A percentile compares a stretch with the other conserved stretches of the same genome.
Evolutionary conservation across 2,888 invertebrate genomes (phyloP).

Genomic region (Synanthedon myopaeformis): DNA sequence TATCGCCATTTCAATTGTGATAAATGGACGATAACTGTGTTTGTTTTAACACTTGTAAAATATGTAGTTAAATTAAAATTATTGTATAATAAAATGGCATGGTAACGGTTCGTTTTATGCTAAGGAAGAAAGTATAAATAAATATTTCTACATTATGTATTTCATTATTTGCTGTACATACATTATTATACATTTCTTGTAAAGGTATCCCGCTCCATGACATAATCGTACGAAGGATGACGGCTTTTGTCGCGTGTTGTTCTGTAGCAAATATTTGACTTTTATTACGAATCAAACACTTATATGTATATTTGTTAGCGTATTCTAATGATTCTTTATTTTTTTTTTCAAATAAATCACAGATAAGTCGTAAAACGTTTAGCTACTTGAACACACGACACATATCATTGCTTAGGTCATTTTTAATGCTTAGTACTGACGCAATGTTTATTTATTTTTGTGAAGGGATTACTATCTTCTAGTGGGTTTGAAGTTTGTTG

Average conservation of each 20-base stretch:
- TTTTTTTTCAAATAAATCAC: no score
- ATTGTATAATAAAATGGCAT: not conserved
- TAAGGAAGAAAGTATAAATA: not conserved
- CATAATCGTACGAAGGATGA: conserved; percentile 5
- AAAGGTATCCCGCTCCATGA: conserved; percentile 1
- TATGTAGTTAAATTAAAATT: not conserved
- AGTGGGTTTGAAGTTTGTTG: no score
- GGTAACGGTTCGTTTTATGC: not conserved
- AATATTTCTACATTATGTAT: not conserved
- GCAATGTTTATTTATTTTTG: no score
- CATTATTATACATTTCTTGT: not conserved
- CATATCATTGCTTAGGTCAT: no score
- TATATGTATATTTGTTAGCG: not conserved
- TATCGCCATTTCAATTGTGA: not conserved
- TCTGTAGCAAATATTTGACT: conserved; percentile 5
- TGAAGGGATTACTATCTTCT: no score
- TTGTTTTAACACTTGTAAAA: not conserved
- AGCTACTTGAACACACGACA: no score
- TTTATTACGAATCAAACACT: conserved; percentile 5
- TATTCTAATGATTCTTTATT: no score
- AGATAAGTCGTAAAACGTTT: no score
- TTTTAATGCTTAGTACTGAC: no score
- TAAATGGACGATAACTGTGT: not conserved
- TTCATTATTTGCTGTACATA: not conserved
- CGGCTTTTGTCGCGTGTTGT: conserved; percentile 1